Percentiles rank a stretch among this genome's conserved stretches.
Evolutionary conservation across 2,797 vertebrate genomes (phyloP).

Genomic region (Mico argentatus): DNA sequence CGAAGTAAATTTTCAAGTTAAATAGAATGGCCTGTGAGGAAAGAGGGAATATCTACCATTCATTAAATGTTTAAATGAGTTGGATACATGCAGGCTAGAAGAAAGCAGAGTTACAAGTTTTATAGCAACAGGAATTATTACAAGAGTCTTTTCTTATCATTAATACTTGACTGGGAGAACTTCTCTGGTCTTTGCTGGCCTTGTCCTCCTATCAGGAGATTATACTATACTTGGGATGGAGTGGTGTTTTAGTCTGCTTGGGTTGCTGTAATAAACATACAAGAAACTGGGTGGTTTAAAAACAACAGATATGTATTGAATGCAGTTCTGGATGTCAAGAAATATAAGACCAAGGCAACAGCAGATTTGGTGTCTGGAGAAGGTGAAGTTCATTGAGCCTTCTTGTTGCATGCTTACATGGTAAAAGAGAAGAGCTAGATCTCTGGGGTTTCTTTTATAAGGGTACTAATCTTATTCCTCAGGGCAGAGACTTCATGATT

Average conservation of each 20-base stretch:
- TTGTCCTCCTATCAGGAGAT: neutral
- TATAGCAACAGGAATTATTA: neutral
- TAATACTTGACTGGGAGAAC: neutral
- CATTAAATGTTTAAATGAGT: slow-evolving; percentile 52
- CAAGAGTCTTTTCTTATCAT: neutral
- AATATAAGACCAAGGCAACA: neutral
- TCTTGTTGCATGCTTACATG: neutral
- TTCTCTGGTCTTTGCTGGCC: neutral
- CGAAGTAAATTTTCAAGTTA: slow-evolving; percentile 58
- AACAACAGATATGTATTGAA: neutral
- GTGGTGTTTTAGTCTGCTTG: neutral
- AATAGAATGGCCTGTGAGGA: slow-evolving; percentile 41
- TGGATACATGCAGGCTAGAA: neutral
- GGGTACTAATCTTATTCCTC: neutral
- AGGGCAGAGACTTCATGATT: neutral
- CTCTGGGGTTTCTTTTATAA: neutral
- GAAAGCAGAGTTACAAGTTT: neutral
- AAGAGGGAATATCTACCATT: slow-evolving; percentile 21
- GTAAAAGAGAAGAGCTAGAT: neutral
- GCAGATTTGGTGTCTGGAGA: neutral
- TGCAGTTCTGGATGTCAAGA: neutral
- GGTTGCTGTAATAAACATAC: neutral
- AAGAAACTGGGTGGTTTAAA: neutral
- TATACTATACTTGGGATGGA: neutral
- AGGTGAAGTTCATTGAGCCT: neutral